A percentile compares a stretch with the other conserved stretches of the same genome.
phyloP scores from a whole-genome alignment of 2,797 vertebrate species.

The Cirrhinus mrigala region DNA sequence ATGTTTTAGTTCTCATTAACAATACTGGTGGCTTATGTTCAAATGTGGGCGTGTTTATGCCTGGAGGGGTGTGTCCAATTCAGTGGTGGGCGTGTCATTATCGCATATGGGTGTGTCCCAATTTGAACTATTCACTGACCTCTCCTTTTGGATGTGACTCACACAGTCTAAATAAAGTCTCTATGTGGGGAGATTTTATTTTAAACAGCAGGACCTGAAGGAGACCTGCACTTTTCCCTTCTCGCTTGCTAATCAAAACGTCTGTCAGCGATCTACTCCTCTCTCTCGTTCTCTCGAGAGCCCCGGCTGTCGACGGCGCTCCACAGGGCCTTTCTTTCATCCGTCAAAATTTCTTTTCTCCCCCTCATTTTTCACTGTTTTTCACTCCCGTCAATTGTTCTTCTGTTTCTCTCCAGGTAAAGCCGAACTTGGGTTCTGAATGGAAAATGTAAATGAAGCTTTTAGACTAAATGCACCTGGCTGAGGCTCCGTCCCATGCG shows the following conservation, averaged over 20 bases:
- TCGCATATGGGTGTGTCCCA: neutral
- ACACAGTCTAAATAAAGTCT: neutral
- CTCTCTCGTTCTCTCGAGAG: neutral
- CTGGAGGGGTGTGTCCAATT: neutral
- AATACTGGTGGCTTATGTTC: neutral
- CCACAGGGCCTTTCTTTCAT: slow-evolving; percentile 36
- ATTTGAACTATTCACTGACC: neutral
- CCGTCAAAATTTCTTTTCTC: neutral
- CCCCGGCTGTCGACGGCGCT: neutral
- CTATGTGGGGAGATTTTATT: neutral
- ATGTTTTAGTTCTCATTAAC: neutral
- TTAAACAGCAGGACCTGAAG: slow-evolving; percentile 45
- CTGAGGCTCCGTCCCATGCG: slow-evolving; percentile 35
- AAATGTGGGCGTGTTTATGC: neutral
- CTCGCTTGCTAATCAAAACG: slow-evolving; percentile 54
- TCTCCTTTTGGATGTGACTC: neutral
- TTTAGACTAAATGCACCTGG: slow-evolving; percentile 54
- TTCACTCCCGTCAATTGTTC: slow-evolving; percentile 15
- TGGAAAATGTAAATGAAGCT: slow-evolving; percentile 60
- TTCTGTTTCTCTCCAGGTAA: slow-evolving; percentile 29
- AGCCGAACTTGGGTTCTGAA: slow-evolving; percentile 39
- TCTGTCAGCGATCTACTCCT: slow-evolving; percentile 36
- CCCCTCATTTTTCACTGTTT: slow-evolving; percentile 6
- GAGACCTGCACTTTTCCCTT: slow-evolving; percentile 31
- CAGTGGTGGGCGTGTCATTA: neutral